Evolutionary conservation across 2,797 vertebrate species (phyloP).

Genomic region (Sebastes itinus): DNA sequence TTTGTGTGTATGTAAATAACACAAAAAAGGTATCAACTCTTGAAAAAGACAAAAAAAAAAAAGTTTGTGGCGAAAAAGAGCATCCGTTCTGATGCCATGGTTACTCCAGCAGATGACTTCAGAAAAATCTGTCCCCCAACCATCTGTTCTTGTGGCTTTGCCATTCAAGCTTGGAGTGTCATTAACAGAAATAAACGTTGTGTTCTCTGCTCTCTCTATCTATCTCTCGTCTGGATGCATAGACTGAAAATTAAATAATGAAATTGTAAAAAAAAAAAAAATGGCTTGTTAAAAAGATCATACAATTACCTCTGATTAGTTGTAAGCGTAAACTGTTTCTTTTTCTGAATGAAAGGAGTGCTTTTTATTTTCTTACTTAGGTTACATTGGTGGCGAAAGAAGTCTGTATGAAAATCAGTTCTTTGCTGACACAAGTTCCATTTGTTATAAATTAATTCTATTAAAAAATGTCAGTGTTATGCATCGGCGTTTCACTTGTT

Average conservation of each 20-base stretch:
- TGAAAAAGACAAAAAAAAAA: constrained; percentile 77
- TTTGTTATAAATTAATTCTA: constrained; percentile 99
- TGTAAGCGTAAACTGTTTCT: constrained; percentile 97
- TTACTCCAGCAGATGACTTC: constrained; percentile 91
- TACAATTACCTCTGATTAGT: constrained; percentile 99
- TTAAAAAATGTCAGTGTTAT: constrained; percentile 99
- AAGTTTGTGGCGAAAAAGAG: constrained; percentile 83
- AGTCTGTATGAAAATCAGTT: constrained; percentile 99
- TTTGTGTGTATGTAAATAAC: constrained; percentile 96
- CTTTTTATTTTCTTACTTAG: constrained; percentile 99
- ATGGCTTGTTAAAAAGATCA: constrained; percentile 98
- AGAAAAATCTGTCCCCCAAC: constrained; percentile 89
- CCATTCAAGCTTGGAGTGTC: constrained; percentile 98
- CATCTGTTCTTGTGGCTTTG: constrained; percentile 93
- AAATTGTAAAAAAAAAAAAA: constrained; percentile 88
- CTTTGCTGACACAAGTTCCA: constrained; percentile 99
- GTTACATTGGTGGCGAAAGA: constrained; percentile 99
- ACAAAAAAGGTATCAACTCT: constrained; percentile 84
- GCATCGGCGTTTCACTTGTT: constrained; percentile 87
- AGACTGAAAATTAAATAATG: constrained; percentile 95
- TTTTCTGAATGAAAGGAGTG: constrained; percentile 99
- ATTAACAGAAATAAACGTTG: constrained; percentile 96
- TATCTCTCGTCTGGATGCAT: constrained; percentile 97
- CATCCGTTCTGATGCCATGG: constrained; percentile 88
- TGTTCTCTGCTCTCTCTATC: constrained; percentile 98